phyloP scores from a whole-genome alignment of 2,888 invertebrate genomes.

The Leucophora obtusa region DNA sequence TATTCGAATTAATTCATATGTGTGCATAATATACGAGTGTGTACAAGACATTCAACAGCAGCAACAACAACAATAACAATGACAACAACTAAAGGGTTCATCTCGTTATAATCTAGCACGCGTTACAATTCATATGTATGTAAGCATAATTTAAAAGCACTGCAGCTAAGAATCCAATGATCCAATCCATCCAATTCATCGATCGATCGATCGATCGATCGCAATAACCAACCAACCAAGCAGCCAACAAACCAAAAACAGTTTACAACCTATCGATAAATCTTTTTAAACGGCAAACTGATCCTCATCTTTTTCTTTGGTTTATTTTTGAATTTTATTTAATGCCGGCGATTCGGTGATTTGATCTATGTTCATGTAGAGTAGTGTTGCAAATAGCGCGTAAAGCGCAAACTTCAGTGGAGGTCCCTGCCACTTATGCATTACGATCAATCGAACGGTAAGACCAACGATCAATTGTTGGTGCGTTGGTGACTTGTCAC shows the following conservation, averaged over 20 bases:
- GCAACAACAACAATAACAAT: background rate
- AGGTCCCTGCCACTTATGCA: constrained; percentile 75
- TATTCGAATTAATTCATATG: constrained; percentile 53
- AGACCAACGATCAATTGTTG: constrained; percentile 8
- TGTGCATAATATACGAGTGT: background rate
- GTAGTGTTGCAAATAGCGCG: constrained; percentile 65
- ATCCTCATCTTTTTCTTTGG: constrained; percentile 40
- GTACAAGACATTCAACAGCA: background rate
- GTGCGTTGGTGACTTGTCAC: constrained; percentile 57
- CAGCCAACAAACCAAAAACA: background rate
- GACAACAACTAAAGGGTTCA: constrained; percentile 12
- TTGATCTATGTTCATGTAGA: constrained; percentile 65
- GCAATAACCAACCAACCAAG: background rate
- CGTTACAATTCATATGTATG: constrained; percentile 58
- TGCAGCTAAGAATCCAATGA: constrained; percentile 21
- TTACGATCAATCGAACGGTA: constrained; percentile 50
- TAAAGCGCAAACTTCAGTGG: constrained; percentile 76
- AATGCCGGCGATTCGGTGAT: constrained; percentile 59
- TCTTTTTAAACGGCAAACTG: constrained; percentile 30
- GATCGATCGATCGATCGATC: constrained; percentile 1
- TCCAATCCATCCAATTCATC: constrained; percentile 22
- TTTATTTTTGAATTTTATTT: constrained; percentile 34
- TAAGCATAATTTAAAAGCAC: constrained; percentile 38
- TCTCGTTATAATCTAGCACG: constrained; percentile 65
- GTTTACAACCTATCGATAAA: constrained; percentile 21